Conservation (phyloP, 1,140 invertebrate genomes). For the Rhopalosiphum maidis region DNA sequence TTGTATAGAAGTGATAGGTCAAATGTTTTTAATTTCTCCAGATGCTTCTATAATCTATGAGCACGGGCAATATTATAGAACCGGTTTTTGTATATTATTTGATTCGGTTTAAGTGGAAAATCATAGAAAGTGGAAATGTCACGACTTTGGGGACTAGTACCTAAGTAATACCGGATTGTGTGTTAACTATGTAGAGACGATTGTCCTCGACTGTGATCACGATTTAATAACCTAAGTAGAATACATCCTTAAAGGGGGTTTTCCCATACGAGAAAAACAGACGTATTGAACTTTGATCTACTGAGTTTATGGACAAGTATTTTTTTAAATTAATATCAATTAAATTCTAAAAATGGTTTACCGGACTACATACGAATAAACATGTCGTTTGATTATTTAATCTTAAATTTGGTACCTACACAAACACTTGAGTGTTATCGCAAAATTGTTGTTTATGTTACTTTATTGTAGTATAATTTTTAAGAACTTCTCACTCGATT, state of each 20-base stretch:
- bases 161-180: neutral
- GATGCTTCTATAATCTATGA: neutral
- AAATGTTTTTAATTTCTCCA: constrained; percentile 5
- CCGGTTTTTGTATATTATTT: neutral
- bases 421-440: neutral
- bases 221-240: neutral
- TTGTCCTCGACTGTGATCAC: neutral
- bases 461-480: neutral
- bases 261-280: neutral
- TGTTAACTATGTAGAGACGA: neutral
- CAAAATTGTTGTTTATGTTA: neutral
- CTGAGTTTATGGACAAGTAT: neutral
- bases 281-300: neutral
- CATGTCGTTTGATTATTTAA: neutral
- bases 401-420: neutral
- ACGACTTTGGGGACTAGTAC: neutral
- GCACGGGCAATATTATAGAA: neutral
- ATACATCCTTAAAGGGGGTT: neutral
- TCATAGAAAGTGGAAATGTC: constrained; percentile 18
- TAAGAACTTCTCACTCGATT: neutral
- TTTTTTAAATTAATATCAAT: neutral
- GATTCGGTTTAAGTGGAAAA: neutral
- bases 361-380: too few relatives aligned
- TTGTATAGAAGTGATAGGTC: neutral
- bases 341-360: neutral